These are phyloP conservation scores for Leptoteleia sp. DNA, from an alignment of 1,140 invertebrate species.

Conservation along the genomic window DNA sequence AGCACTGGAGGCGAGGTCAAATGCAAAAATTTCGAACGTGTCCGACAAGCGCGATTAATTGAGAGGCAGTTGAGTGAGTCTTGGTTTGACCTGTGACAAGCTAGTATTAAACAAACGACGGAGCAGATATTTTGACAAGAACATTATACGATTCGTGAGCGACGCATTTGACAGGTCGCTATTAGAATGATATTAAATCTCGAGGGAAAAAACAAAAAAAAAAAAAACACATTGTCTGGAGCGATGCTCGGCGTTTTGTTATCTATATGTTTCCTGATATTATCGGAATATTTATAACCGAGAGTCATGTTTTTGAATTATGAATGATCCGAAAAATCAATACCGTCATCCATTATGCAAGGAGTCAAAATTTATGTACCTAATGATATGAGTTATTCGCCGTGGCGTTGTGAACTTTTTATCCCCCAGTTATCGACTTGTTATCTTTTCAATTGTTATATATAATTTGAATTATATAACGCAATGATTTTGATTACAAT, in stretches of 20 bases:
- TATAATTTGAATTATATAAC: too few species aligned
- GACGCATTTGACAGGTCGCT: conserved; percentile 72
- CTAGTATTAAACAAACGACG: conserved; percentile 71
- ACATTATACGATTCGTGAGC: conserved; percentile 72
- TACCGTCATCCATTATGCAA: too few species aligned
- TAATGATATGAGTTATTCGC: too few species aligned
- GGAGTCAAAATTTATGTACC: too few species aligned
- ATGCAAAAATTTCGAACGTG: conserved; percentile 57
- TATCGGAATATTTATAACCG: conserved; percentile 18
- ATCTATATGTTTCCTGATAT: conserved; percentile 7
- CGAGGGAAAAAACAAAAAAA: too few species aligned
- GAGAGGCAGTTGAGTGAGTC: conserved; percentile 66
- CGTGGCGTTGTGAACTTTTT: too few species aligned
- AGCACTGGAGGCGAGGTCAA: conserved; percentile 42
- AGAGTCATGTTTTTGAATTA: conserved; percentile 7
- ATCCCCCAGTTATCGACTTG: too few species aligned
- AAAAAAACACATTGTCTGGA: conserved; percentile 25
- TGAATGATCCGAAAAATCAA: background rate
- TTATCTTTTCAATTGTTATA: too few species aligned
- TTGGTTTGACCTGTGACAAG: conserved; percentile 67
- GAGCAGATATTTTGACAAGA: conserved; percentile 70
- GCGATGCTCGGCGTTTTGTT: conserved; percentile 20
- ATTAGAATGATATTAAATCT: conserved; percentile 76
- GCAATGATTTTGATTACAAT: too few species aligned
- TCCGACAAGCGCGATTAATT: conserved; percentile 68